Evolutionary conservation across 2,888 invertebrate genomes (phyloP).

Genomic region (Hirtodrosophila trivittata): DNA sequence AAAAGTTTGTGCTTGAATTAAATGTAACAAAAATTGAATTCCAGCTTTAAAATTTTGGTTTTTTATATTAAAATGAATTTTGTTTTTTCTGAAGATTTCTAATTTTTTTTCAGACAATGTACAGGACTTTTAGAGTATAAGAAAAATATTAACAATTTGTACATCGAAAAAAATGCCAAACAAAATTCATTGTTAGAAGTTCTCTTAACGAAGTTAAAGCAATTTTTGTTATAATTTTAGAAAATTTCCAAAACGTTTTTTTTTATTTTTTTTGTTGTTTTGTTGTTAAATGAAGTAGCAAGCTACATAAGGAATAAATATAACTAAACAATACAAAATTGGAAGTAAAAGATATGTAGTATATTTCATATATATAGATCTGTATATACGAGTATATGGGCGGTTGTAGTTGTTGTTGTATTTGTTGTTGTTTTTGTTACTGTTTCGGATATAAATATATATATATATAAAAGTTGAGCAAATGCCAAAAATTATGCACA

Average conservation of each 20-base stretch:
- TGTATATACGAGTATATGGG: constrained; percentile 57
- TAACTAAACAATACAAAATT: constrained; percentile 39
- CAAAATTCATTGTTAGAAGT: constrained; percentile 70
- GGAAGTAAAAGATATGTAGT: constrained; percentile 44
- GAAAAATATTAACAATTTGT: constrained; percentile 48
- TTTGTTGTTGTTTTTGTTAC: constrained; percentile 27
- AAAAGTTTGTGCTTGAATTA: constrained; percentile 75
- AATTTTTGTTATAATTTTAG: constrained; percentile 41
- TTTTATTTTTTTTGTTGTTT: constrained; percentile 1
- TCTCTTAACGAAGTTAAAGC: constrained; percentile 52
- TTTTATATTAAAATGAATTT: constrained; percentile 59
- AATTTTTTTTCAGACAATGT: constrained; percentile 32
- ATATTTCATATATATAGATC: constrained; percentile 45
- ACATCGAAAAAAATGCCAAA: constrained; percentile 62
- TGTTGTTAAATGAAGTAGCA: constrained; percentile 61
- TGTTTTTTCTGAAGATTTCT: constrained; percentile 53
- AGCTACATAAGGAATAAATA: constrained; percentile 68
- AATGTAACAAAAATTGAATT: constrained; percentile 69
- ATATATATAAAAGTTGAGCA: constrained; percentile 63
- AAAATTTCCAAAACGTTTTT: constrained; percentile 57
- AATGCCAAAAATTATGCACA: constrained; percentile 77
- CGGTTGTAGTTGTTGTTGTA: constrained; percentile 56
- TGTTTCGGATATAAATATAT: constrained; percentile 15
- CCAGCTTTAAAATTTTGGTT: constrained; percentile 29
- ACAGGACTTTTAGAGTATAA: constrained; percentile 7